Conservation (phyloP, 2,113 vertebrate genomes). For the Anser brachyrhynchus region DNA sequence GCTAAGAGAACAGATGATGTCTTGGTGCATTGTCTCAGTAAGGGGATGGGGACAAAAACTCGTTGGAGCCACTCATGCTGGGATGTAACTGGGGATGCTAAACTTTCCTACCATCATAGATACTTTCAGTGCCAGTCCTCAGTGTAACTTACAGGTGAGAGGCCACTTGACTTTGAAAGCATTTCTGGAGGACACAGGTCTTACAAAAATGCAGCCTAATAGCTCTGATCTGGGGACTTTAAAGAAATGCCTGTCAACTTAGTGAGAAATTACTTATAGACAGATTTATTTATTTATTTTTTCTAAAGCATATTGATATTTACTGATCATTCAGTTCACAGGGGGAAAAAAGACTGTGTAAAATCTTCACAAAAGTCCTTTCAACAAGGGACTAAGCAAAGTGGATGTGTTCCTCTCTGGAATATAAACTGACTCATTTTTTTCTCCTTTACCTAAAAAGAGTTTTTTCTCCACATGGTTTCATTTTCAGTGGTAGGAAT, state of each 20-base stretch:
- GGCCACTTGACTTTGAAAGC: slow-evolving; percentile 2
- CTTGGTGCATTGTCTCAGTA: neutral
- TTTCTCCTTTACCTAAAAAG: neutral
- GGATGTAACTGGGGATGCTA: neutral
- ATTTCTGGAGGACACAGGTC: neutral
- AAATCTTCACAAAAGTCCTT: neutral
- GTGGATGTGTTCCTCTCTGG: neutral
- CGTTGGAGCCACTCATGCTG: neutral
- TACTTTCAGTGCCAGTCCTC: neutral
- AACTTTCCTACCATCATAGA: neutral
- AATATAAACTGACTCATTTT: neutral
- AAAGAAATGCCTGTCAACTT: neutral
- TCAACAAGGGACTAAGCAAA: neutral
- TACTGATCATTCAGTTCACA: neutral
- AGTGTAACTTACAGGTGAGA: neutral
- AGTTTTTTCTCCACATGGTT: neutral
- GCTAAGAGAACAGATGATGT: neutral
- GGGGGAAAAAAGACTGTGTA: slow-evolving; percentile 1
- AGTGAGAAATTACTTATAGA: slow-evolving; percentile 10
- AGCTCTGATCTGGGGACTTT: neutral
- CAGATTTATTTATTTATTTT: neutral
- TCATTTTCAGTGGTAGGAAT: neutral
- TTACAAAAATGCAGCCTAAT: neutral
- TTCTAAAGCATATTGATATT: neutral
- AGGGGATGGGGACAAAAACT: neutral